Evolutionary conservation across 2,113 vertebrate genomes (phyloP).

Genomic region (Dinomys branickii): DNA sequence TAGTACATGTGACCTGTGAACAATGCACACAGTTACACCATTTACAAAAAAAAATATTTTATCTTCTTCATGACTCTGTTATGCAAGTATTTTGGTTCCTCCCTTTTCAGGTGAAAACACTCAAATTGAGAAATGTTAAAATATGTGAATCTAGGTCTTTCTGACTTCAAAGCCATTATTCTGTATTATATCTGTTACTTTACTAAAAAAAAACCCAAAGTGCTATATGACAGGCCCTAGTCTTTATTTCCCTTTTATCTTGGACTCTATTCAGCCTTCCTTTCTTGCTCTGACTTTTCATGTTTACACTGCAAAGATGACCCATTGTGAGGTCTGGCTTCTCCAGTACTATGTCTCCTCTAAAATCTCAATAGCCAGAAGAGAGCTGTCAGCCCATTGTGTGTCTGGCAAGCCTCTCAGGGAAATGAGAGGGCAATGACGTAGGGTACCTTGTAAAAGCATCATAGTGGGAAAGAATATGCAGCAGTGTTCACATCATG

Average conservation of each 20-base stretch:
- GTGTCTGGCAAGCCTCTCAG: not conserved
- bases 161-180: constrained; percentile 34
- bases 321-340: constrained; percentile 47
- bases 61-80: not conserved
- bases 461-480: constrained; percentile 55
- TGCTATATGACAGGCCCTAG: constrained; percentile 13
- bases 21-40: not conserved
- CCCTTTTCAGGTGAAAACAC: not conserved
- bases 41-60: not conserved
- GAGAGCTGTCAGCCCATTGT: constrained; percentile 60
- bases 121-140: constrained; percentile 5
- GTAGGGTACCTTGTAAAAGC: constrained; percentile 68
- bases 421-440: constrained; percentile 63
- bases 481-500: not conserved
- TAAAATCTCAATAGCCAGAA: constrained; percentile 48
- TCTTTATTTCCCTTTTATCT: constrained; percentile 59
- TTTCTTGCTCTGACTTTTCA: constrained; percentile 58
- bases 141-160: constrained; percentile 37
- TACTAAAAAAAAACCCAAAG: not conserved
- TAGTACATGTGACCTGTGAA: not conserved
- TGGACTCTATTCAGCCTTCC: constrained; percentile 29
- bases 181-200: constrained; percentile 54
- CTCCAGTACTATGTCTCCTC: not conserved
- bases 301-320: constrained; percentile 58
- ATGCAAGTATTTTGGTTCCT: not conserved